These are phyloP conservation scores for Macaria notata DNA, from an alignment of 2,888 invertebrate species.

Conservation along the genomic window DNA sequence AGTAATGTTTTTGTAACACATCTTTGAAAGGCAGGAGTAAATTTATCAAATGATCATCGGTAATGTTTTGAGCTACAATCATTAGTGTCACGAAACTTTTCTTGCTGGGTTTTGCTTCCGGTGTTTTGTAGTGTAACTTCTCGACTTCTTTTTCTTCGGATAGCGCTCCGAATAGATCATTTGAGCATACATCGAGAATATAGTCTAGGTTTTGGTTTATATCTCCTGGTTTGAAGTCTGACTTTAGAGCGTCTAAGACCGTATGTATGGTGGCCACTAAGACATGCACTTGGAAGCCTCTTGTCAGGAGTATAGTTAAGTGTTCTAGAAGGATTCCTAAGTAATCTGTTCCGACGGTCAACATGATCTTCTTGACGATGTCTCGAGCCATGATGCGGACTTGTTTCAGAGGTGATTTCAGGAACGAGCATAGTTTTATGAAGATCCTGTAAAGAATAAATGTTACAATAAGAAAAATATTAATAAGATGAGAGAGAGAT, in stretches of 20 bases:
- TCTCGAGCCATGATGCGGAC: constrained; percentile 93
- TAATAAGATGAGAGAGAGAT: no score
- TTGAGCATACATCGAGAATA: constrained; percentile 91
- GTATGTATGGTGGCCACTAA: constrained; percentile 94
- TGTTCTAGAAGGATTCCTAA: constrained; percentile 90
- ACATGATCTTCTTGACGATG: constrained; percentile 95
- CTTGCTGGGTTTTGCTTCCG: constrained; percentile 90
- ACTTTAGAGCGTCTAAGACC: constrained; percentile 88
- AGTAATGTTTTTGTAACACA: constrained; percentile 88
- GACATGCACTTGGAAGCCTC: constrained; percentile 97
- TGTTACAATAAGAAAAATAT: no score
- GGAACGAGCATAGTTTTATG: constrained; percentile 93
- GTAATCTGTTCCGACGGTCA: constrained; percentile 91
- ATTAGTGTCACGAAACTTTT: constrained; percentile 94
- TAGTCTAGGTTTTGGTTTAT: constrained; percentile 90
- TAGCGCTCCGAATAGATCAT: constrained; percentile 93
- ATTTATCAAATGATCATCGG: constrained; percentile 88
- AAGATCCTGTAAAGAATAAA: constrained; percentile 83
- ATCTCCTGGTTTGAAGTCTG: constrained; percentile 87
- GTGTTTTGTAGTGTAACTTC: constrained; percentile 90
- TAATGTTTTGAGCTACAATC: constrained; percentile 90
- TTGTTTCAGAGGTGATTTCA: constrained; percentile 94
- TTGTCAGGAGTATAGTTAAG: constrained; percentile 89
- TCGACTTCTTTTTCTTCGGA: constrained; percentile 96
- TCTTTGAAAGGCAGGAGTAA: constrained; percentile 92